A percentile compares a stretch with the other conserved stretches of the same genome.
Evolutionary conservation across 2,797 vertebrate genomes (phyloP).

Genomic region (Liparis tanakae): DNA sequence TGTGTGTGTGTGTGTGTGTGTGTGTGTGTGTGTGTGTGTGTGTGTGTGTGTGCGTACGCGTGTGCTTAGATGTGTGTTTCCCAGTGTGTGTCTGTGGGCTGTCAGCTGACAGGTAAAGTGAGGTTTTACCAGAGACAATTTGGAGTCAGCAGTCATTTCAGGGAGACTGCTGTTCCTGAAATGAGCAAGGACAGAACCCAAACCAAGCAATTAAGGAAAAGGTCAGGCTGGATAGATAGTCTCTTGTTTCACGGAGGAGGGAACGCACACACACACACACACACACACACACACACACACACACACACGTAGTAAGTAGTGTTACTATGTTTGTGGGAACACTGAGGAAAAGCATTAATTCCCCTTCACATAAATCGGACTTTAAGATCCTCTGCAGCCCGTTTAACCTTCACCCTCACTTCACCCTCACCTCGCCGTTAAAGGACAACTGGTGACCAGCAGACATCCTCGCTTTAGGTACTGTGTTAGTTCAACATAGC

Average conservation of each 20-base stretch:
- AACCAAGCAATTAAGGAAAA: constrained; percentile 80
- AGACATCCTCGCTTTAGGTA: not conserved
- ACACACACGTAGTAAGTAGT: constrained; percentile 28
- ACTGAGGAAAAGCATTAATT: constrained; percentile 25
- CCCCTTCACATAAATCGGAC: constrained; percentile 17
- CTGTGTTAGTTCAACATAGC: not conserved
- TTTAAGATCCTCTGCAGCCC: constrained; percentile 11
- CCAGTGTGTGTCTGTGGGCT: constrained; percentile 45
- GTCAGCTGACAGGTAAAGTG: constrained; percentile 60
- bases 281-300: constrained; percentile 23
- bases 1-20: no score
- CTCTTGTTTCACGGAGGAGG: constrained; percentile 61
- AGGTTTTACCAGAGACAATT: constrained; percentile 69
- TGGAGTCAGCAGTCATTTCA: constrained; percentile 74
- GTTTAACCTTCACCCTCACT: constrained; percentile 28
- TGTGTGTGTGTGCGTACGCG: constrained; percentile 20
- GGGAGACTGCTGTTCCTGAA: constrained; percentile 59
- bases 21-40: not conserved
- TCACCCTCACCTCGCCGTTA: not conserved
- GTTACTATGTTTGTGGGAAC: constrained; percentile 37
- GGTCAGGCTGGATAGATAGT: constrained; percentile 78
- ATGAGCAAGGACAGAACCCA: constrained; percentile 73
- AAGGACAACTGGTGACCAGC: not conserved
- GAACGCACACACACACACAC: constrained; percentile 13
- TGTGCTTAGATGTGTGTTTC: constrained; percentile 32